Base-by-base conservation (phyloP, 2,113 vertebrate species). In the Otocyon megalotis region DNA sequence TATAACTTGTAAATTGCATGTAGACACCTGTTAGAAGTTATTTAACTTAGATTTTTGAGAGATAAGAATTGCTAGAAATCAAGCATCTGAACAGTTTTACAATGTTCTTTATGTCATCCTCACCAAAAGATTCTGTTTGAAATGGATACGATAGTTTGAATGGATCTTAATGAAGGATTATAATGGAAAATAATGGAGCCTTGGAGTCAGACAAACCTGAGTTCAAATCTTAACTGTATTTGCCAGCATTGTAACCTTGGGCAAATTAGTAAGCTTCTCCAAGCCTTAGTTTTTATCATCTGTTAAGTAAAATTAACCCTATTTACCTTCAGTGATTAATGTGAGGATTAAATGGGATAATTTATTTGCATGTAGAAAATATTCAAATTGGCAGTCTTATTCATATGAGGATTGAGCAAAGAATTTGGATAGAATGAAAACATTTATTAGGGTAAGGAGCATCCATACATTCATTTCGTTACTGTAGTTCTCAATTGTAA, bases 1-100 rank as follows among this genome's bases (percentile, higher is more conserved):
- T 53, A 65, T 93, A 93, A 53, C 63, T 87, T 92, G 74, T 84
- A 96, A 96, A 97, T 85, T 92, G 43, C 43, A 90, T 81, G 84
- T 63, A 69, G 60, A 88, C 16, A 94, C 67, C 72, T 95, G 53
- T 84, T 83, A 89, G 26, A 86, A 86, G 89, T 80, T 89, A 69
- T 82, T 89, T 93, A 71, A 87, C 30, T 56, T 69, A 72, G 43
- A 48, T 86, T 94, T 32, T 85, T 79, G 43, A 89, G 62, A 74
- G n/a, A 58, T 4, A 81, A 90, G 74, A 82, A 32, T 83, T 79
- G 26, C 58, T 81, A 53, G 82, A 91, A 94, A 53, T 76, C 43
- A 88, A 60, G 19, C 60, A 88, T 76, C 71, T 92, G 80, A 72
- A 32, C 9, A 5, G n/a, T 62, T 96, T 94, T 71, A 67, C 4